A percentile compares a stretch with the other conserved stretches of the same genome.
phyloP scores from a whole-genome alignment of 1,140 invertebrate species.

The Aphaenogaster floridana region DNA sequence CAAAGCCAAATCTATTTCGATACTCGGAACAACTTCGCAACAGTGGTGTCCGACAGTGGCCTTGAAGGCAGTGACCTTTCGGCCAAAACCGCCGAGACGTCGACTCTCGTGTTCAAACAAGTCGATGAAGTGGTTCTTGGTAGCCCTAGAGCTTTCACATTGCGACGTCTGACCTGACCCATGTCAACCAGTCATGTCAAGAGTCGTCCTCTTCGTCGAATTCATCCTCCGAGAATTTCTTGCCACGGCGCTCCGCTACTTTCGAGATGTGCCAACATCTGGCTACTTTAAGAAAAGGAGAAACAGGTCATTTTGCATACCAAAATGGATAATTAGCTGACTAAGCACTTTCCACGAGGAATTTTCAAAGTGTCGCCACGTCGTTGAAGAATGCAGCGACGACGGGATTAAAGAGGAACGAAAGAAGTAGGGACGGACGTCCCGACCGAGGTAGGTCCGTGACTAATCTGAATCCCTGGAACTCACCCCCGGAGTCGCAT shows the following conservation, averaged over 20 bases:
- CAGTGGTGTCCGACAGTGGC: not conserved
- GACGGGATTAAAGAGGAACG: not conserved
- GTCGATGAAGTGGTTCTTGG: conserved; percentile 36
- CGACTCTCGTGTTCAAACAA: not conserved
- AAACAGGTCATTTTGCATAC: conserved; percentile 19
- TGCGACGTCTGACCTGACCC: conserved; percentile 15
- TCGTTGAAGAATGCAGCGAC: conserved; percentile 36
- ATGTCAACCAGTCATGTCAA: conserved; percentile 6
- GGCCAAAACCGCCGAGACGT: not conserved
- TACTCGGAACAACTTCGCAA: not conserved
- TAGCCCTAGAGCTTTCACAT: not conserved
- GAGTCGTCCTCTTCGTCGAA: not conserved
- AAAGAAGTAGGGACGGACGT: not conserved
- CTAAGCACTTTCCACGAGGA: conserved; percentile 66
- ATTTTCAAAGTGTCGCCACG: conserved; percentile 40
- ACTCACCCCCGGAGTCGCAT: not conserved
- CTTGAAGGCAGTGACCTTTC: conserved; percentile 1
- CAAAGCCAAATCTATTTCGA: conserved; percentile 11
- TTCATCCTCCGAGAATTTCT: not conserved
- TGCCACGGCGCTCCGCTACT: not conserved
- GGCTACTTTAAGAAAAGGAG: not conserved
- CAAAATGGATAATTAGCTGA: conserved; percentile 74
- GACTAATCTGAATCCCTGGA: conserved; percentile 73
- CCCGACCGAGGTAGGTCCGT: conserved; percentile 55
- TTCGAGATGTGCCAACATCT: not conserved